Conservation (phyloP, 2,888 invertebrate species). For the Agrochola macilenta region DNA sequence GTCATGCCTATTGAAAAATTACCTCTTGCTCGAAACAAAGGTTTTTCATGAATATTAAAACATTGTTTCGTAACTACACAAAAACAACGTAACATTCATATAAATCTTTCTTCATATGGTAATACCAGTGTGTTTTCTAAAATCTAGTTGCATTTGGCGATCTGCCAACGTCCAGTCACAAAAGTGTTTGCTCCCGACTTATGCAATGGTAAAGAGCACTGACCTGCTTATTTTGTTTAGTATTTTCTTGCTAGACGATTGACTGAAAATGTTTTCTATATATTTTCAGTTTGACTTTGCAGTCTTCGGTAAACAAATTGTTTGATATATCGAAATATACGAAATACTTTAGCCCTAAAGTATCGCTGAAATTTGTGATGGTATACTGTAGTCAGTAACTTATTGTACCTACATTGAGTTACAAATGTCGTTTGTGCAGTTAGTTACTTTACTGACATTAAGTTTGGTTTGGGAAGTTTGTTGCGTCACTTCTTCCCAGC, state of each 20-base stretch:
- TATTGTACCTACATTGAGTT: neutral
- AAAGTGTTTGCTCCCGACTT: constrained; percentile 41
- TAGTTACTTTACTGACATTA: neutral
- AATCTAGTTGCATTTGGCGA: constrained; percentile 47
- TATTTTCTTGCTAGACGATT: constrained; percentile 10
- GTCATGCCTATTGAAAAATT: too few species aligned
- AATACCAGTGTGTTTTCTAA: constrained; percentile 29
- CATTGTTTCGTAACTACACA: neutral
- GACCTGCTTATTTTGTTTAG: constrained; percentile 37
- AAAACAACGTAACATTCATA: constrained; percentile 18
- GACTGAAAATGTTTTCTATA: constrained; percentile 11
- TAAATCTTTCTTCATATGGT: constrained; percentile 10
- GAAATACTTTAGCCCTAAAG: neutral
- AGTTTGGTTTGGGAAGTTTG: neutral
- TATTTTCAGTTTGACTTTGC: constrained; percentile 12
- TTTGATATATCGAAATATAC: constrained; percentile 1
- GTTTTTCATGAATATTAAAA: neutral
- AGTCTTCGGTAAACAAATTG: constrained; percentile 17
- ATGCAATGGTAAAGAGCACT: constrained; percentile 33
- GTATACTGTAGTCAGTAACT: neutral
- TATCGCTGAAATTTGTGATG: constrained; percentile 1
- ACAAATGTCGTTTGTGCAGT: neutral
- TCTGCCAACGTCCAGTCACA: constrained; percentile 44
- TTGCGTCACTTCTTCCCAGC: neutral
- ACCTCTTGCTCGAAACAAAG: neutral